A percentile compares a stretch with the other conserved stretches of the same genome.
phyloP scores from a whole-genome alignment of 2,888 invertebrate species.

The Archaeoteleia sp. region DNA sequence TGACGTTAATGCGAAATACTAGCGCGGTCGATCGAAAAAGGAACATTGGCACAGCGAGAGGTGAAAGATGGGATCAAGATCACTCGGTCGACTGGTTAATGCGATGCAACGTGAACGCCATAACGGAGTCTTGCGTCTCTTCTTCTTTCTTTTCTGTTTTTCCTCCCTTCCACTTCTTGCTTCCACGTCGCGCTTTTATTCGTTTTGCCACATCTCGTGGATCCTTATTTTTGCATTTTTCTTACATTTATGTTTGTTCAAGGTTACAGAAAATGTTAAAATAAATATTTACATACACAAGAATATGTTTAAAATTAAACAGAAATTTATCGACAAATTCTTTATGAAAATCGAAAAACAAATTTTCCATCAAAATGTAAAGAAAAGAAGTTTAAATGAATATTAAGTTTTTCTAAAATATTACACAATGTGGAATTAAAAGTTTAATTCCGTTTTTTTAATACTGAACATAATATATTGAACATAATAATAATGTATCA shows the following conservation, averaged over 20 bases:
- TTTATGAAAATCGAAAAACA: too few species aligned
- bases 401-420: too few species aligned
- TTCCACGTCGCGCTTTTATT: constrained; percentile 42
- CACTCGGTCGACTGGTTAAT: constrained; percentile 73
- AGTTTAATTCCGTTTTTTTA: too few species aligned
- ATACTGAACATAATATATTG: too few species aligned
- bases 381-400: too few species aligned
- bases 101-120: constrained; percentile 66
- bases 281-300: too few species aligned
- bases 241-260: constrained; percentile 32
- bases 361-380: too few species aligned
- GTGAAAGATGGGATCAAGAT: constrained; percentile 68
- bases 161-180: constrained; percentile 40
- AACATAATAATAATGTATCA: too few species aligned
- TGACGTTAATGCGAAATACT: constrained; percentile 49
- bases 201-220: constrained; percentile 44
- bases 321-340: too few species aligned
- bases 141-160: constrained; percentile 37
- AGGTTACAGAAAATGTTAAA: too few species aligned
- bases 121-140: constrained; percentile 59
- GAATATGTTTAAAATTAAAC: too few species aligned
- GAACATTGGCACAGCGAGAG: constrained; percentile 35
- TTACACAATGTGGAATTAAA: too few species aligned
- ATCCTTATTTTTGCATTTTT: constrained; percentile 36
- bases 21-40: constrained; percentile 27